phyloP scores from a whole-genome alignment of 2,797 vertebrate genomes.

The Paramormyrops hopkinsi region DNA sequence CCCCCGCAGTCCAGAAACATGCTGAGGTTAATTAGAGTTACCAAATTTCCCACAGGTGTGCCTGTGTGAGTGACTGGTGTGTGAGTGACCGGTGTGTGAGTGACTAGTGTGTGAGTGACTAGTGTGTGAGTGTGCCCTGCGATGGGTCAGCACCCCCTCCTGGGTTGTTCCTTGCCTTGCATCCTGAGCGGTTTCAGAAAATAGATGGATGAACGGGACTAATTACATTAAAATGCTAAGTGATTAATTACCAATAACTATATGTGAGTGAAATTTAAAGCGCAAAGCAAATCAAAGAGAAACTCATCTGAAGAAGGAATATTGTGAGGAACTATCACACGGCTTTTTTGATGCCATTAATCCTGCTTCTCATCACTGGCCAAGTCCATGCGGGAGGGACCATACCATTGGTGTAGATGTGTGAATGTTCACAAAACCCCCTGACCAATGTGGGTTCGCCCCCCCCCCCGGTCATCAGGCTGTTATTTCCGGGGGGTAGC shows the following conservation, averaged over 20 bases:
- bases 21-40: not conserved
- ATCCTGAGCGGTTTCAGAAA: not conserved
- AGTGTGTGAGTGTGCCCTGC: not conserved
- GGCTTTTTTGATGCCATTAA: not conserved
- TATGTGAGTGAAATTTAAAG: not conserved
- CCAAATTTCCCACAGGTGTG: not conserved
- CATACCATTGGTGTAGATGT: not conserved
- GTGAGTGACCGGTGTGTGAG: too few relatives aligned
- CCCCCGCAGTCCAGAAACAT: not conserved
- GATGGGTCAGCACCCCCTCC: not conserved
- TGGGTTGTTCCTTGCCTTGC: not conserved
- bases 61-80: not conserved
- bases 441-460: not conserved
- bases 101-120: not conserved
- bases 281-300: not conserved
- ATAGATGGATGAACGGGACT: not conserved
- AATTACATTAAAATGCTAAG: not conserved
- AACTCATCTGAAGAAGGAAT: not conserved
- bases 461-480: not conserved
- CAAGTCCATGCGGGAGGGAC: not conserved
- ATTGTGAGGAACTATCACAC: not conserved
- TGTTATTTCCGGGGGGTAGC: slow-evolving; percentile 24
- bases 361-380: not conserved
- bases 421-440: not conserved
- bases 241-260: not conserved